phyloP scores from a whole-genome alignment of 2,797 vertebrate genomes.

The Perodicticus potto region DNA sequence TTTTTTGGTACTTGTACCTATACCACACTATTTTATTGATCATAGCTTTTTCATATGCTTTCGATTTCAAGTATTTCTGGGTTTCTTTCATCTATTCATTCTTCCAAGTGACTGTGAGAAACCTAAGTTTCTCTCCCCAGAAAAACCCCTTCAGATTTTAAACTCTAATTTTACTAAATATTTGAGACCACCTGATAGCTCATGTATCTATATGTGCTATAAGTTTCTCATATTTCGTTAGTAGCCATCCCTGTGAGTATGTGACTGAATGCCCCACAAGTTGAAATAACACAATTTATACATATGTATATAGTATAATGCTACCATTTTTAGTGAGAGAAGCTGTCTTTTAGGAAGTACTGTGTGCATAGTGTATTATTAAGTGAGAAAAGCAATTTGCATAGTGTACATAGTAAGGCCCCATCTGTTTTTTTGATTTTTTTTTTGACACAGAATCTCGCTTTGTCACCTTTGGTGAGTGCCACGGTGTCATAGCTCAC shows the following conservation, averaged over 20 bases:
- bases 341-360: not conserved
- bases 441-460: no score
- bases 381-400: not conserved
- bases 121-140: not conserved
- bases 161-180: constrained; percentile 44
- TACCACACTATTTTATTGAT: not conserved
- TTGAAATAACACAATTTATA: not conserved
- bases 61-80: constrained; percentile 19
- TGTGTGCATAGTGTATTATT: not conserved
- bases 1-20: not conserved
- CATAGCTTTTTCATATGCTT: not conserved
- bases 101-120: constrained; percentile 56
- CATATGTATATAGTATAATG: not conserved
- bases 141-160: not conserved
- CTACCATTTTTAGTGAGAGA: not conserved
- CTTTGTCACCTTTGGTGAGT: no score
- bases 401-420: no score
- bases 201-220: not conserved
- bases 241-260: not conserved
- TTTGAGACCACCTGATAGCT: not conserved
- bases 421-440: not conserved
- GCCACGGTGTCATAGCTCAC: no score
- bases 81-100: constrained; percentile 35
- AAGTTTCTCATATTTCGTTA: not conserved
- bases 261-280: not conserved